Evolutionary conservation across 1,140 invertebrate genomes (phyloP), one percentile per base, ranked within the genome.

Genomic region (Bactericera cockerelli): DNA sequence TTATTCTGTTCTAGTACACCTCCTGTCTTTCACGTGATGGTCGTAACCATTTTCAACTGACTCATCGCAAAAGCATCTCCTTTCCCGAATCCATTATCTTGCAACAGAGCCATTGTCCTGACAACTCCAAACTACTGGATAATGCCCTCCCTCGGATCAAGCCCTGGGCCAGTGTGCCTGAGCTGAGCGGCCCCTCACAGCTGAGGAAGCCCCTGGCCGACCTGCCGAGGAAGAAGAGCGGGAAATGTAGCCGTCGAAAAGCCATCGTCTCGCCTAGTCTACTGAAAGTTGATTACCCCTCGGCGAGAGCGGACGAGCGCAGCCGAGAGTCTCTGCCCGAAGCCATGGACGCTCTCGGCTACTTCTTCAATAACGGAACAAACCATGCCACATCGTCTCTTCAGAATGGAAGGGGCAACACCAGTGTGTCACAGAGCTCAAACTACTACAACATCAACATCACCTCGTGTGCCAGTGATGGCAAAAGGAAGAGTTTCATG

Each of bases 401-500:
- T n/a, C n/a, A n/a, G n/a, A n/a, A n/a, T n/a, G n/a, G n/a, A n/a
- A n/a, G n/a, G n/a, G n/a, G n/a, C n/a, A n/a, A n/a, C n/a, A n/a
- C n/a, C n/a, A n/a, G n/a, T n/a, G n/a, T n/a, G 19, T 16, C n/a
- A 6, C 28, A 4, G 28, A 31, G 28, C 22, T 49, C 42, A 4
- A 49, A 49, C 22, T 49, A 49, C 19, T 49, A 49, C 22, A 49
- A 49, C 19, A 49, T 49, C 22, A 49, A 49, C 22, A 49, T 49
- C 4, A 49, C 42, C 6, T 49, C 42, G 6, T 33, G 56, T 36
- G 31, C 22, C 13, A 56, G 38, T 6, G 36, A 28, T 10, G 3
- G 13, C 4, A 62, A 61, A 4, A 76, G 74, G n/a, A 79, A 79
- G 57, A 78, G 76, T 49, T 80, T 83, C 55, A 80, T 83, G 65